Base-by-base conservation (phyloP, 1,140 invertebrate species). In the Drosophila auraria region DNA sequence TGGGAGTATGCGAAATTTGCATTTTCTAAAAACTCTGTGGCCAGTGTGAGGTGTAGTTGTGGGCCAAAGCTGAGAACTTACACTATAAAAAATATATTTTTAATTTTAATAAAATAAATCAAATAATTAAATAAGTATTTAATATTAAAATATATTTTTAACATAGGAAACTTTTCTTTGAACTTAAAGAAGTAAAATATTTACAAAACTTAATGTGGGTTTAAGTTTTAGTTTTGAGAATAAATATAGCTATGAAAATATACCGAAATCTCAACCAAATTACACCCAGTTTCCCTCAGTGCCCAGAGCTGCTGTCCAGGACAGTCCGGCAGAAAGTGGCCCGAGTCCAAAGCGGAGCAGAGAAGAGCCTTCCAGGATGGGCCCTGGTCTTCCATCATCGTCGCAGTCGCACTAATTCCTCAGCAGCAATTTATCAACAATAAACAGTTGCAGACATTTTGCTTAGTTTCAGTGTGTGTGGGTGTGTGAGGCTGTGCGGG, bases 361-460 rank as follows among this genome's bases (percentile, higher is more conserved):
- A 57, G 56, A 49, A 58, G 51, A 61, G 71, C 69, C 71, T 73
- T 71, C 68, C 71, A 74, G 71, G 56, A 74, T 73, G 71, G 71
- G 78, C 57, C 56, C 65, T 59, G 82, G 82, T 84, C 84, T 87
- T 87, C 81, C 84, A 87, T 87, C 84, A 87, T 87, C 84, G 84
- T 87, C 77, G 86, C 82, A 89, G 74, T 89, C 78, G 63, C 77
- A 89, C 86, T 90, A 89, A 89, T 89, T 89, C 86, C 86, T 86
- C 82, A 79, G 78, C 82, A 89, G 86, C 86, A 89, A 89, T 89
- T 89, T 89, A 89, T 89, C 86, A 90, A 89, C 86, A 90, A 89
- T 90, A 89, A 89, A 89, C 86, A 89, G 86, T 89, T 89, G 86
- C 86, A 89, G 86, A 90, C 86, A 89, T 90, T 87, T 80, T 83